Evolutionary conservation across 2,113 vertebrate species (phyloP).

Genomic region (Lasiurus cinereus): DNA sequence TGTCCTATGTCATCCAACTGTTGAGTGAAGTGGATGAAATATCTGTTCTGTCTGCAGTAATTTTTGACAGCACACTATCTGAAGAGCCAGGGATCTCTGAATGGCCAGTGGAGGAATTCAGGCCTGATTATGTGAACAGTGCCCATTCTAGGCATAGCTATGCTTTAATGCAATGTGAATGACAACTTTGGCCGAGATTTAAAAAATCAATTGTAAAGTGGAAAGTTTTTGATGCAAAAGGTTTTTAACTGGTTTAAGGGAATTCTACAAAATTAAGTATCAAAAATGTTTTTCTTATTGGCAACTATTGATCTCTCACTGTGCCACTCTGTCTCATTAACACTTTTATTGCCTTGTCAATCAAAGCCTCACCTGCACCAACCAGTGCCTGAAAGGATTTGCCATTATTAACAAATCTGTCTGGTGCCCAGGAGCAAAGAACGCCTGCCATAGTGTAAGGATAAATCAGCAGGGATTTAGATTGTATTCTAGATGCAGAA

Average conservation of each 20-base stretch:
- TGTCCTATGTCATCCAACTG: not conserved
- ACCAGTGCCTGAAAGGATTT: constrained; percentile 88
- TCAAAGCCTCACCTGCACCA: constrained; percentile 86
- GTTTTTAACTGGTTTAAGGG: constrained; percentile 83
- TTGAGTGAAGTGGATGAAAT: not conserved
- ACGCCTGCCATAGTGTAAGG: constrained; percentile 79
- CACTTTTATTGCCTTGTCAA: constrained; percentile 91
- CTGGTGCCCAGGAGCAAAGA: constrained; percentile 86
- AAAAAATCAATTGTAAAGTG: constrained; percentile 84
- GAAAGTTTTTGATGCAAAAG: constrained; percentile 82
- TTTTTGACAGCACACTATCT: not conserved
- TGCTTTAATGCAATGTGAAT: not conserved
- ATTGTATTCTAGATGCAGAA: constrained; percentile 78
- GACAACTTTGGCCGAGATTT: constrained; percentile 38
- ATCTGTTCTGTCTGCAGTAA: not conserved
- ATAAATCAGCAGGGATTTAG: constrained; percentile 83
- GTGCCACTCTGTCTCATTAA: constrained; percentile 88
- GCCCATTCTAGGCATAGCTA: not conserved
- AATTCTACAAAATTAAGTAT: constrained; percentile 87
- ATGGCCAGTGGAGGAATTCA: not conserved
- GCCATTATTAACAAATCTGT: constrained; percentile 88
- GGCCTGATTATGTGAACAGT: not conserved
- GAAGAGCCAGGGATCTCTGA: not conserved
- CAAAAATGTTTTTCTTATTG: constrained; percentile 90
- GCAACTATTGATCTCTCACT: constrained; percentile 87